phyloP scores from a whole-genome alignment of 2,888 invertebrate genomes.

The Dynastes tityus region DNA sequence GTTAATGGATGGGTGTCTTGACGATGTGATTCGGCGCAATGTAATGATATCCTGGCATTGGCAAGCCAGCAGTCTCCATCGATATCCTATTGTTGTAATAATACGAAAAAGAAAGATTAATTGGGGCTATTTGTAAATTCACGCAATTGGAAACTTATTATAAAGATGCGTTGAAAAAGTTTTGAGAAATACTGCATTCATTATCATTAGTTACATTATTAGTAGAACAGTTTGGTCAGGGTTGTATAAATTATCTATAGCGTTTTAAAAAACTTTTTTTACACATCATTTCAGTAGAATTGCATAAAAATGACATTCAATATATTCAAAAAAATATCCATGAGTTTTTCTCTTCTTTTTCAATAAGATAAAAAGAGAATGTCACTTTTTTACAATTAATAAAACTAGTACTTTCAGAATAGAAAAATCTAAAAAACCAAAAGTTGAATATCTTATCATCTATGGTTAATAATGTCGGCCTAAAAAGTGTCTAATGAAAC shows the following conservation, averaged over 20 bases:
- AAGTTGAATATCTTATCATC: constrained; percentile 31
- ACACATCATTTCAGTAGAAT: not conserved
- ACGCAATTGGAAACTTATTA: too few species aligned
- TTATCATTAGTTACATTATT: too few species aligned
- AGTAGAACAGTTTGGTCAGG: too few species aligned
- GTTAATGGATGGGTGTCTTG: constrained; percentile 91
- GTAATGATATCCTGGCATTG: constrained; percentile 93
- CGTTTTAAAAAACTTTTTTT: too few species aligned
- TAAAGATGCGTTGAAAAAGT: not conserved
- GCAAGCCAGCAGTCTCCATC: constrained; percentile 94
- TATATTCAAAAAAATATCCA: too few species aligned
- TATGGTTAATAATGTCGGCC: constrained; percentile 39
- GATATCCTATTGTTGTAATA: constrained; percentile 82
- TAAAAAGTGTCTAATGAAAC: constrained; percentile 27
- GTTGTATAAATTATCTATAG: not conserved
- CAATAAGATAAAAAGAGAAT: not conserved
- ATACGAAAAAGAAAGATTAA: constrained; percentile 60
- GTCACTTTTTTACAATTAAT: not conserved
- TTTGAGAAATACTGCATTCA: not conserved
- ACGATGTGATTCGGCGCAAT: constrained; percentile 94
- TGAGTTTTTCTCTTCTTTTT: not conserved
- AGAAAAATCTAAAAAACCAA: constrained; percentile 19
- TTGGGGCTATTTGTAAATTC: not conserved
- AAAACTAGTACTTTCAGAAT: constrained; percentile 6
- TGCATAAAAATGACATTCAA: constrained; percentile 8